These are phyloP conservation scores for Zaprionus inermis DNA, from an alignment of 1,140 invertebrate species.

Conservation along the genomic window DNA sequence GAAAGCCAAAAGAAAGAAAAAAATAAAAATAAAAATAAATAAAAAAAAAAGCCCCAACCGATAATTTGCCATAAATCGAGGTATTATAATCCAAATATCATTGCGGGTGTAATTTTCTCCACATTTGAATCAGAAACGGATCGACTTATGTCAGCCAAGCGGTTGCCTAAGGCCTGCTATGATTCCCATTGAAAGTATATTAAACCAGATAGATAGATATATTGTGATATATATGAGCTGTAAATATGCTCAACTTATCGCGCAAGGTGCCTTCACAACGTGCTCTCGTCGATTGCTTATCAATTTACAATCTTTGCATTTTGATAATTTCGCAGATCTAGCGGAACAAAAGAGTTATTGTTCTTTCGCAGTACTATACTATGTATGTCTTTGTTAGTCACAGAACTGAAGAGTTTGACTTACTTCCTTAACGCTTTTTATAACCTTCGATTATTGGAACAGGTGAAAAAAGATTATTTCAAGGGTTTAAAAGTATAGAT, in stretches of 20 bases:
- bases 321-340: neutral
- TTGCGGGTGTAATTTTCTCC: constrained; percentile 50
- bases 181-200: neutral
- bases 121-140: constrained; percentile 28
- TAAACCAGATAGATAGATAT: neutral
- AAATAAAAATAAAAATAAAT: neutral
- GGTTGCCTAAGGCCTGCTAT: constrained; percentile 10
- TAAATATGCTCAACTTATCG: neutral
- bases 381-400: neutral
- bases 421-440: neutral
- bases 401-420: neutral
- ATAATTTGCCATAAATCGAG: constrained; percentile 49
- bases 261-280: neutral
- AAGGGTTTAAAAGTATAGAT: no score
- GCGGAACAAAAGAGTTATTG: neutral
- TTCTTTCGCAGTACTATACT: neutral
- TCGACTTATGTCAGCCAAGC: constrained; percentile 30
- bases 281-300: neutral
- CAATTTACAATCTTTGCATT: neutral
- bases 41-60: constrained; percentile 10
- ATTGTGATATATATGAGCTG: neutral
- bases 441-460: no score
- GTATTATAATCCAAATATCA: constrained; percentile 48
- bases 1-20: constrained; percentile 2
- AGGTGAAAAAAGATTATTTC: no score